These are phyloP conservation scores for Oreortyx pictus DNA, from an alignment of 2,797 vertebrate genomes.

Conservation along the genomic window DNA sequence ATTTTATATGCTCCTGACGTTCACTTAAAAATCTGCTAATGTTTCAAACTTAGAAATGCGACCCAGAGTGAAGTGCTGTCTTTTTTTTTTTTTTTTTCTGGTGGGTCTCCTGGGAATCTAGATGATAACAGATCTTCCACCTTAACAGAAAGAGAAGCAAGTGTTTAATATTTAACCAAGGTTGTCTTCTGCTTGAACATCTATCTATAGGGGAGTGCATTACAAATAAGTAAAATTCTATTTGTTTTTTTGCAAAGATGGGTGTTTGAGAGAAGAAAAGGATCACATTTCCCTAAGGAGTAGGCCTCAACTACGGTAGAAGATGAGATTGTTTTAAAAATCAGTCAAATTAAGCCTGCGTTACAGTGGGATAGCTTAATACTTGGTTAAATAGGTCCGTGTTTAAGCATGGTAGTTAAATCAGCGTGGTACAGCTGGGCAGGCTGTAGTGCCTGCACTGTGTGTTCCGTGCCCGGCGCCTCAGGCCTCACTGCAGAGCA, in stretches of 20 bases:
- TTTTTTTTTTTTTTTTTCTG: slow-evolving; percentile 10
- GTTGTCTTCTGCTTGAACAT: slow-evolving; percentile 38
- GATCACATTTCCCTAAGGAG: slow-evolving; percentile 18
- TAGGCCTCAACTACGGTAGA: not conserved
- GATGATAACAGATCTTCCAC: slow-evolving; percentile 48
- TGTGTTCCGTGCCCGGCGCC: rapidly evolving
- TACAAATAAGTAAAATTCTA: slow-evolving; percentile 35
- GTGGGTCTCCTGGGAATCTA: not conserved
- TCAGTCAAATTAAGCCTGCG: not conserved
- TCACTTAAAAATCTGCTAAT: not conserved
- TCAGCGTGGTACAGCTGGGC: not conserved
- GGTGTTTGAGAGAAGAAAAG: slow-evolving; percentile 21
- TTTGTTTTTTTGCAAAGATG: slow-evolving; percentile 14
- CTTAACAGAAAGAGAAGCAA: slow-evolving; percentile 39
- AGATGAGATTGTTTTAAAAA: not conserved
- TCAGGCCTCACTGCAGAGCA: not conserved
- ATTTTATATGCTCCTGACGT: not conserved
- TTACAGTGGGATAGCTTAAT: not conserved
- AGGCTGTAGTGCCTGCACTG: rapidly evolving
- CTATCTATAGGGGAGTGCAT: not conserved
- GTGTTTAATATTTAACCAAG: slow-evolving; percentile 67
- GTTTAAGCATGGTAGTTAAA: not conserved
- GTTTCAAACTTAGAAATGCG: not conserved
- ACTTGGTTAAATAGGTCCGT: not conserved
- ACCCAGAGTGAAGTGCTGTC: not conserved